Evolutionary conservation across 2,797 vertebrate genomes (phyloP).

Genomic region (Morus bassanus): DNA sequence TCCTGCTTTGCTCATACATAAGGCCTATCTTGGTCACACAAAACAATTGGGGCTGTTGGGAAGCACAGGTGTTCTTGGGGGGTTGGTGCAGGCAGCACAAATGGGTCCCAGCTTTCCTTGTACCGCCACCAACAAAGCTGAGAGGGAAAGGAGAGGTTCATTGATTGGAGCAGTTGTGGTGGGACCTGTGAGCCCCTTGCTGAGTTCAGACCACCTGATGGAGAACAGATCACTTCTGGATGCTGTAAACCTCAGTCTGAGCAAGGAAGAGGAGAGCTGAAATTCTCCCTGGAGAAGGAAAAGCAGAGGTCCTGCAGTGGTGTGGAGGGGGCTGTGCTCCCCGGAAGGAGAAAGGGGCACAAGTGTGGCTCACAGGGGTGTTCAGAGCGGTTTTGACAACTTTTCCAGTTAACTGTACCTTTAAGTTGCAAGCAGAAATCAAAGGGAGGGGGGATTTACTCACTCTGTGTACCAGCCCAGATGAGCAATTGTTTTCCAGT

Average conservation of each 20-base stretch:
- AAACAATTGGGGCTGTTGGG: background rate
- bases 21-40: background rate
- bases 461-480: background rate
- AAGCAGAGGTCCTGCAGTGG: background rate
- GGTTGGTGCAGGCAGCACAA: background rate
- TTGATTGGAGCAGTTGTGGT: background rate
- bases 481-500: background rate
- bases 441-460: background rate
- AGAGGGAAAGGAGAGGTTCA: background rate
- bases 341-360: background rate
- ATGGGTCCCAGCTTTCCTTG: background rate
- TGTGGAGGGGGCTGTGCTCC: background rate
- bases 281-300: background rate
- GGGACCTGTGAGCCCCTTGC: background rate
- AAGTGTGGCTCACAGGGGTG: background rate
- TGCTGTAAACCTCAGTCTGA: background rate
- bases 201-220: background rate
- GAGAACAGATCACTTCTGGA: background rate
- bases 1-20: background rate
- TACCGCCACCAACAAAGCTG: background rate
- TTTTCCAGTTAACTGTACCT: background rate
- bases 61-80: background rate
- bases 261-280: background rate
- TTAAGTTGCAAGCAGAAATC: background rate
- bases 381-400: background rate